phyloP scores from a whole-genome alignment of 2,888 invertebrate genomes.

The Pollenia angustigena region DNA sequence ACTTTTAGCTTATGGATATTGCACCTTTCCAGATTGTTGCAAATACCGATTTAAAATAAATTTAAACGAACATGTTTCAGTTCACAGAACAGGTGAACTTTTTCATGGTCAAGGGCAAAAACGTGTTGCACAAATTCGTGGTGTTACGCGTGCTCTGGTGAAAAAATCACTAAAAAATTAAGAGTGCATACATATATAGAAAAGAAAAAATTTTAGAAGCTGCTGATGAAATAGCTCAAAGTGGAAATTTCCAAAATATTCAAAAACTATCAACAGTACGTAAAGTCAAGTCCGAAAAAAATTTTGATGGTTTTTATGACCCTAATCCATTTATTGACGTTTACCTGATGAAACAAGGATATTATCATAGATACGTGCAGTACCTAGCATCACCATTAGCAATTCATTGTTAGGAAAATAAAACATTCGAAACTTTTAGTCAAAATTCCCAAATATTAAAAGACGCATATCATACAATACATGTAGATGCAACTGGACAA shows the following conservation, averaged over 20 bases:
- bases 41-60: neutral
- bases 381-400: no score
- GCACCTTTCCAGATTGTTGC: neutral
- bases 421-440: no score
- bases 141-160: neutral
- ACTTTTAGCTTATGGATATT: neutral
- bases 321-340: conserved; percentile 25
- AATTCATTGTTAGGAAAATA: no score
- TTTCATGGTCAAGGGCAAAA: neutral
- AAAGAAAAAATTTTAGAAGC: conserved; percentile 30
- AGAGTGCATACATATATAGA: conserved; percentile 16
- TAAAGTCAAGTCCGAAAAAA: conserved; percentile 23
- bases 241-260: conserved; percentile 45
- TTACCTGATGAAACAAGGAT: neutral
- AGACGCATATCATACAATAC: no score
- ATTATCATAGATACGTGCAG: no score
- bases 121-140: neutral
- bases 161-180: neutral
- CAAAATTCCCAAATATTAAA: no score
- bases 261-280: conserved; percentile 19
- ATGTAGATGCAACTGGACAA: no score
- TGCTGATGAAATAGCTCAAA: conserved; percentile 38
- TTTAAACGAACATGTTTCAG: neutral
- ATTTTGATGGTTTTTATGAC: conserved; percentile 14
- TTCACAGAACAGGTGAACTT: neutral